Evolutionary conservation across 2,797 vertebrate genomes (phyloP).

Genomic region (Ara ararauna): DNA sequence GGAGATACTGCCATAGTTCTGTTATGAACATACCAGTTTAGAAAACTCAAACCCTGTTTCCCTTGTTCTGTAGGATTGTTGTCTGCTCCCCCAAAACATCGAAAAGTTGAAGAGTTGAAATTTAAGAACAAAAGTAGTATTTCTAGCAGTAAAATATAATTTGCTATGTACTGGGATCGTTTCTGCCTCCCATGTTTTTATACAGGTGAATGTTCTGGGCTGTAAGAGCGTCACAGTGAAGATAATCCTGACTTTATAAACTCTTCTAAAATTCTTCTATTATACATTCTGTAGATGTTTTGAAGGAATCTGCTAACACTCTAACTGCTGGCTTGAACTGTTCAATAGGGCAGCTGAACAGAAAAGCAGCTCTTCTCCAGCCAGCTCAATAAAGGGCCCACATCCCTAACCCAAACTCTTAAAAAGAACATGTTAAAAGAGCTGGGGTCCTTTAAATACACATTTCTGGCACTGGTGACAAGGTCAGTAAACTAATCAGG

Average conservation of each 20-base stretch:
- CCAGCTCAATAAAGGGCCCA: background rate
- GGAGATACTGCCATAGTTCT: background rate
- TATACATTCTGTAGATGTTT: background rate
- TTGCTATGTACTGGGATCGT: rapidly evolving
- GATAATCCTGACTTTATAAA: background rate
- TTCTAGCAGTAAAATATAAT: background rate
- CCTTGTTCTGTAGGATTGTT: background rate
- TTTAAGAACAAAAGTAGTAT: background rate
- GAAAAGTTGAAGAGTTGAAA: background rate
- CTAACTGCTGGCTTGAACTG: background rate
- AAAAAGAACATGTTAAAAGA: background rate
- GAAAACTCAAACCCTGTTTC: background rate
- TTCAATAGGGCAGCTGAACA: background rate
- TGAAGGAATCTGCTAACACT: background rate
- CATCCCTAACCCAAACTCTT: background rate
- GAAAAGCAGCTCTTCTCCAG: background rate
- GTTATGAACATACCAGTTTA: background rate
- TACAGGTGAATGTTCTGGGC: background rate
- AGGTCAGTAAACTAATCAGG: background rate
- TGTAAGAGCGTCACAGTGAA: background rate
- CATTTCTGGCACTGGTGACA: no score
- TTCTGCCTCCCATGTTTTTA: background rate
- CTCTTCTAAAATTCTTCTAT: background rate
- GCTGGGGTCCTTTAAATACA: rapidly evolving
- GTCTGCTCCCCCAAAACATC: background rate